A percentile compares a stretch with the other conserved stretches of the same genome.
phyloP scores from a whole-genome alignment of 2,113 vertebrate genomes.

The Oenanthe oenanthe region DNA sequence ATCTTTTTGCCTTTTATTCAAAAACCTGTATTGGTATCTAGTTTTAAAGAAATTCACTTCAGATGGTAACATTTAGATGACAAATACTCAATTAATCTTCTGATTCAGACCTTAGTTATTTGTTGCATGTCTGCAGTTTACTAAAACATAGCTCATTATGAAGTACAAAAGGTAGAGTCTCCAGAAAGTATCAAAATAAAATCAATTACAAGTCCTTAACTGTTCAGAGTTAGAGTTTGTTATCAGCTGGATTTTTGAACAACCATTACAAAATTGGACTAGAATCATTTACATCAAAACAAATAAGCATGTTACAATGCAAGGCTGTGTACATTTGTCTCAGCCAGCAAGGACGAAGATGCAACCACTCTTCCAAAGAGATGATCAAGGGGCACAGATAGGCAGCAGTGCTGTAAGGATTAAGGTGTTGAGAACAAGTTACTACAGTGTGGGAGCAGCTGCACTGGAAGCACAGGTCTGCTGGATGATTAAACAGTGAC shows the following conservation, averaged over 20 bases:
- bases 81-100: background rate
- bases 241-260: background rate
- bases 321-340: background rate
- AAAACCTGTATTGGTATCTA: background rate
- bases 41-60: background rate
- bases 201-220: background rate
- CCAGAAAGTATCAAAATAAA: background rate
- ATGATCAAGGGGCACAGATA: rapidly evolving
- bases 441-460: background rate
- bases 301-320: background rate
- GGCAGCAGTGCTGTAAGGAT: background rate
- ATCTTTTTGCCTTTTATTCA: background rate
- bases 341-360: background rate
- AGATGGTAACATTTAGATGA: background rate
- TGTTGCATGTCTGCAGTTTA: background rate
- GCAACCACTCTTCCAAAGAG: background rate
- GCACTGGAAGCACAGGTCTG: background rate
- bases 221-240: background rate
- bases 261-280: background rate
- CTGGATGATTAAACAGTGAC: background rate
- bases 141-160: background rate
- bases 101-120: background rate
- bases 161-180: background rate
- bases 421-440: background rate
- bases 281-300: background rate